Percentiles rank a stretch among this genome's conserved stretches.
Conservation (phyloP, 2,113 vertebrate genomes). For the Pimephales promelas region DNA sequence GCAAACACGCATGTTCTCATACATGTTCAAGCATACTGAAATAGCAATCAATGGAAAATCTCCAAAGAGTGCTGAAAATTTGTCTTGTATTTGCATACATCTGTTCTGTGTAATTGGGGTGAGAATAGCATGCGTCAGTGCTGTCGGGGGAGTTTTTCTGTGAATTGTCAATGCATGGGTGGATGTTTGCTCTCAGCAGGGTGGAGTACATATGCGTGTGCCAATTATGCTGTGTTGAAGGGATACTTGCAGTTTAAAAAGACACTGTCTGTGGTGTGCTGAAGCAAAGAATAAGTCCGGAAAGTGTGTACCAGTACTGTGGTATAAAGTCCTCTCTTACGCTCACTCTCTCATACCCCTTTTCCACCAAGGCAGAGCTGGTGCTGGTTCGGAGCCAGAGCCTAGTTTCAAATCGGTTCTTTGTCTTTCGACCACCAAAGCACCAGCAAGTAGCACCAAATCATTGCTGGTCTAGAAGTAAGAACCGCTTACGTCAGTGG, state of each 20-base stretch:
- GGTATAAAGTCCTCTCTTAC: too few relatives aligned
- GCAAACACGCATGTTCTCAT: neutral
- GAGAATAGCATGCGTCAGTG: slow-evolving; percentile 11
- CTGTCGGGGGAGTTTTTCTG: slow-evolving; percentile 22
- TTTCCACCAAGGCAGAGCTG: too few relatives aligned
- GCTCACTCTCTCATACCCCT: too few relatives aligned
- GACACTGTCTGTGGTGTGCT: neutral
- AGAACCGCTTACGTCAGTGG: too few relatives aligned
- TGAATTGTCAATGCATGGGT: slow-evolving; percentile 36
- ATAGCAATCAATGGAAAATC: slow-evolving; percentile 19
- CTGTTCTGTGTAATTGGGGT: slow-evolving; percentile 8
- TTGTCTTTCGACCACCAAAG: too few relatives aligned
- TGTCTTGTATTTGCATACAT: neutral
- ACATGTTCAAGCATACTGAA: slow-evolving; percentile 11
- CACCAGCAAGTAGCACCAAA: too few relatives aligned
- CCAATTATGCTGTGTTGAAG: neutral
- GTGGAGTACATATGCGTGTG: slow-evolving; percentile 33
- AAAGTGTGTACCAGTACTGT: neutral
- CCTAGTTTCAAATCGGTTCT: too few relatives aligned
- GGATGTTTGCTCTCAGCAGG: slow-evolving; percentile 31
- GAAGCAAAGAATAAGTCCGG: neutral
- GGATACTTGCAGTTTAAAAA: neutral
- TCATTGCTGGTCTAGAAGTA: too few relatives aligned
- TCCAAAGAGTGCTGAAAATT: slow-evolving; percentile 6
- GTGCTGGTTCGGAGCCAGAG: too few relatives aligned